Percentiles rank a stretch among this genome's conserved stretches.
Conservation (phyloP, 2,113 vertebrate species). For the Nannospalax galili region DNA sequence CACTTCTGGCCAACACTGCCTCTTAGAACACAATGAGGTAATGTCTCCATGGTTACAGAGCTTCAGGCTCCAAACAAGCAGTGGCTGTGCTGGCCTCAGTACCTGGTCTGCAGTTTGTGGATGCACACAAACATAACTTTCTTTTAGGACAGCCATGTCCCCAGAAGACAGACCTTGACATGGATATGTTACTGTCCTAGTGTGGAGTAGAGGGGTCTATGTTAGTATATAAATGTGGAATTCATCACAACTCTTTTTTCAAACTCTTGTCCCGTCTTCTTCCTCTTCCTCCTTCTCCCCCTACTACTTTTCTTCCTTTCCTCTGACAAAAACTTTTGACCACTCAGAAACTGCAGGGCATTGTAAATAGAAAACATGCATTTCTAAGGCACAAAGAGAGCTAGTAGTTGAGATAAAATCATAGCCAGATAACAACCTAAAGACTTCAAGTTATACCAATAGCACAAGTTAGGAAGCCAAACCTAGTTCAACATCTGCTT, state of each 20-base stretch:
- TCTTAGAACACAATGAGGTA: slow-evolving; percentile 38
- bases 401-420: background rate
- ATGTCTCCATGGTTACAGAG: slow-evolving; percentile 59
- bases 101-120: background rate
- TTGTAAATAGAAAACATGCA: background rate
- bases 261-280: background rate
- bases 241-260: background rate
- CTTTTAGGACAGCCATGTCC: background rate
- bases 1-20: background rate
- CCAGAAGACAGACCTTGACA: background rate
- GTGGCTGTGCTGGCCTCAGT: background rate
- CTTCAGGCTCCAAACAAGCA: slow-evolving; percentile 8
- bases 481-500: background rate
- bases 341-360: background rate
- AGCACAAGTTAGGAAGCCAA: background rate
- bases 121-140: background rate
- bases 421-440: background rate
- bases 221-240: background rate
- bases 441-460: background rate
- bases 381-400: slow-evolving; percentile 17
- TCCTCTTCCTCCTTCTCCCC: no score
- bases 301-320: no score
- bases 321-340: background rate
- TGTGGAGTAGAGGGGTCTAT: slow-evolving; percentile 12
- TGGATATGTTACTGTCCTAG: background rate